These are phyloP conservation scores for Byasa hedistus DNA, from an alignment of 2,888 invertebrate species.

Conservation along the genomic window DNA sequence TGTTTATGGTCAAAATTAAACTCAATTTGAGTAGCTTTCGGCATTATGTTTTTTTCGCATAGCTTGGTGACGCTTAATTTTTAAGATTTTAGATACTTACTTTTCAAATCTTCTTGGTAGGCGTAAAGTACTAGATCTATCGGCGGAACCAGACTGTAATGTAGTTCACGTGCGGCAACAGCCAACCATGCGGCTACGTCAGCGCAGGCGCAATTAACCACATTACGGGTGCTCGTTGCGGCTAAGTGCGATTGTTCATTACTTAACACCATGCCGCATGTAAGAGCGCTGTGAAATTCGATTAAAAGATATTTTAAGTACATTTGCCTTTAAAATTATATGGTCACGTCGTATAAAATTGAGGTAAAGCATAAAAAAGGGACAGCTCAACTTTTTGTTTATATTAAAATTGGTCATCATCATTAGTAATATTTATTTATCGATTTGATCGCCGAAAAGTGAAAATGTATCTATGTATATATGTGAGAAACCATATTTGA, in stretches of 20 bases:
- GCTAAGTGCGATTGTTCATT: conserved; percentile 67
- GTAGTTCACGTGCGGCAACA: conserved; percentile 62
- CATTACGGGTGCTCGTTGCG: conserved; percentile 52
- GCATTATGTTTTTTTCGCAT: not conserved
- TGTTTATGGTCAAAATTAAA: not conserved
- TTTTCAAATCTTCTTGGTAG: conserved; percentile 63
- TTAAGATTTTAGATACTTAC: conserved; percentile 43
- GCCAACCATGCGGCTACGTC: conserved; percentile 67
- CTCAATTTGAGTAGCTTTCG: not conserved
- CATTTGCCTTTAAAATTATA: too few species aligned
- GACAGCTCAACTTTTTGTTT: too few species aligned
- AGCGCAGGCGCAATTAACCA: conserved; percentile 64
- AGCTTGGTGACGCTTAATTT: not conserved
- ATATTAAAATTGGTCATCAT: too few species aligned
- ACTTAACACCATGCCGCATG: conserved; percentile 69
- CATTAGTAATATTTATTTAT: too few species aligned
- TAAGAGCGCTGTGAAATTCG: conserved; percentile 50
- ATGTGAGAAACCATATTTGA: too few species aligned
- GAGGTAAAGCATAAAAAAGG: too few species aligned
- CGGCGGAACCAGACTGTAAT: conserved; percentile 66
- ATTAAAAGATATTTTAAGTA: not conserved
- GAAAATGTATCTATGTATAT: too few species aligned
- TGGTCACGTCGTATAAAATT: too few species aligned
- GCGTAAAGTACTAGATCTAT: conserved; percentile 67
- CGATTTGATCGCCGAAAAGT: too few species aligned